Evolutionary conservation across 30 jellyfish, hydroid and myxozoan genomes (phyloP).

Genomic region (Hydractinia echinata): DNA sequence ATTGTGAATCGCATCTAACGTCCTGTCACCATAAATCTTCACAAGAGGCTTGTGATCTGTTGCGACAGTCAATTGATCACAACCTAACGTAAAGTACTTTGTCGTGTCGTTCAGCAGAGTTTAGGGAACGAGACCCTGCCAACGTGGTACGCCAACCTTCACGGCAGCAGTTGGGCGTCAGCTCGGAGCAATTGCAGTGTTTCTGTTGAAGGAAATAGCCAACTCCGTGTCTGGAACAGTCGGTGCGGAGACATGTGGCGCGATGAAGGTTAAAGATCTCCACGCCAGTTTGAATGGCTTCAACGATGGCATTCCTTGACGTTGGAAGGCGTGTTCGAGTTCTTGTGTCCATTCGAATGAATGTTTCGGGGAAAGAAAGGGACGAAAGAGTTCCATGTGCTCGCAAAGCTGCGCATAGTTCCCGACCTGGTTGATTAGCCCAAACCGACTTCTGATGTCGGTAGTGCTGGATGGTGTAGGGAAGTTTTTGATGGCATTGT

Average conservation of each 20-base stretch:
- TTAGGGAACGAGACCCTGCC: no score
- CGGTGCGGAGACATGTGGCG: no score
- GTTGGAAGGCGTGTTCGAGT: slow-evolving; percentile 8
- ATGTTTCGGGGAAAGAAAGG: neutral
- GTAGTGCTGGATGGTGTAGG: slow-evolving; percentile 5
- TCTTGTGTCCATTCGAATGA: neutral
- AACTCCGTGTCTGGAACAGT: no score
- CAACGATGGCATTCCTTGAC: neutral
- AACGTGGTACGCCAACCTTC: no score
- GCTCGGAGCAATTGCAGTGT: slow-evolving; percentile 26
- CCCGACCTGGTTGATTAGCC: slow-evolving; percentile 17
- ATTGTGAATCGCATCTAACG: slow-evolving; percentile 22
- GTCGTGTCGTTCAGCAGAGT: no score
- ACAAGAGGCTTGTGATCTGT: no score
- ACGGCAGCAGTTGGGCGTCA: no score
- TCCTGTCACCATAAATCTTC: slow-evolving; percentile 27
- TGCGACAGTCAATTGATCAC: neutral
- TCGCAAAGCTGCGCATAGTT: no score
- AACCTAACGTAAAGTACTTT: slow-evolving; percentile 29
- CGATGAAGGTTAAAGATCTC: no score
- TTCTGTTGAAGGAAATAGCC: no score
- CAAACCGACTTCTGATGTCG: slow-evolving; percentile 20
- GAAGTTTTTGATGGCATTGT: no score
- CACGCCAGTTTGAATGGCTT: no score
- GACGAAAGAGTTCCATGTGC: neutral